A percentile compares a stretch with the other conserved stretches of the same genome.
phyloP scores from a whole-genome alignment of 1,140 invertebrate species.

The Scaptomyza graminum region DNA sequence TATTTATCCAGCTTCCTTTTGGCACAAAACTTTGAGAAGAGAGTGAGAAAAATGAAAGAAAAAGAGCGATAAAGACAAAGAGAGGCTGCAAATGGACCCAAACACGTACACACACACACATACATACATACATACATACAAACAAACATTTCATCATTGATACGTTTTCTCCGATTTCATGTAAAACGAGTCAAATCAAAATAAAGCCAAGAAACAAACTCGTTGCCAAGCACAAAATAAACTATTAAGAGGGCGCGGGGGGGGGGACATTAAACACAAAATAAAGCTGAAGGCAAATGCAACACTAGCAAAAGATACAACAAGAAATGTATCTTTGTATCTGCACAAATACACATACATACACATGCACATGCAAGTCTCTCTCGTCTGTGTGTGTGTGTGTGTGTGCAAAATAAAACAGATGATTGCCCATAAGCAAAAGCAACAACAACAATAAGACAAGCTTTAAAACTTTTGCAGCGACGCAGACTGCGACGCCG shows the following conservation, averaged over 20 bases:
- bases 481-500: constrained; percentile 19
- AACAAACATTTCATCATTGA: constrained; percentile 80
- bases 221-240: constrained; percentile 76
- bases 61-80: constrained; percentile 1
- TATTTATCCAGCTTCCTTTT: constrained; percentile 36
- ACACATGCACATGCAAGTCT: constrained; percentile 31
- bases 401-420: constrained; percentile 75
- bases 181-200: constrained; percentile 53
- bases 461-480: constrained; percentile 48
- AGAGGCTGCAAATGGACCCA: constrained; percentile 19
- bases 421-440: constrained; percentile 80
- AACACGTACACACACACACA: not conserved
- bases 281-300: constrained; percentile 69
- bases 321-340: constrained; percentile 66
- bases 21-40: not conserved
- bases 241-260: too few relatives aligned
- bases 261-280: constrained; percentile 49
- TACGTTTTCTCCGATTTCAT: constrained; percentile 79
- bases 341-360: constrained; percentile 19
- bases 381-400: not conserved
- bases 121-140: not conserved
- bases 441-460: constrained; percentile 28
- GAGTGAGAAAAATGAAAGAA: not conserved
- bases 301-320: constrained; percentile 65
- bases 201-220: constrained; percentile 45